A percentile compares a stretch with the other conserved stretches of the same genome.
Conservation (phyloP, 2,797 vertebrate genomes). For the Tragelaphus oryx region DNA sequence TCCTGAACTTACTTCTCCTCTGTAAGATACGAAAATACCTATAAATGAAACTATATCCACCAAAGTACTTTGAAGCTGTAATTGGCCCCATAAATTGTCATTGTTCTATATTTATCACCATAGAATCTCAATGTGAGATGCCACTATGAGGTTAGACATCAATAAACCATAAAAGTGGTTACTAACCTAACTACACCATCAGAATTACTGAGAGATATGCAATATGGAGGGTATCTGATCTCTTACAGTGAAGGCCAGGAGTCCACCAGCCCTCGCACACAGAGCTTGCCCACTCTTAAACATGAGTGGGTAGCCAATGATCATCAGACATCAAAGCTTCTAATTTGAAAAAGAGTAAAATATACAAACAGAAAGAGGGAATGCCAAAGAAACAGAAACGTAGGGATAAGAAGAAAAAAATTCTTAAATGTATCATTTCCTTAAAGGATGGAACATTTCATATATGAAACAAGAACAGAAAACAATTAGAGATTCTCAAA, state of each 20-base stretch:
- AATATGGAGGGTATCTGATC: neutral
- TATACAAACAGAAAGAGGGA: neutral
- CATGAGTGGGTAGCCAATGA: neutral
- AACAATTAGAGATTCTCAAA: neutral
- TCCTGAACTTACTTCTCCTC: neutral
- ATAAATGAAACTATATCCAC: neutral
- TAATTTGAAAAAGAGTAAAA: constrained; percentile 39
- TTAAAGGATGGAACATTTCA: constrained; percentile 5
- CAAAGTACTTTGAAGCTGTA: constrained; percentile 6
- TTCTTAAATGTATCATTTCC: neutral
- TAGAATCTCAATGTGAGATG: neutral
- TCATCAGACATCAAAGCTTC: neutral
- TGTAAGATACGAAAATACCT: neutral
- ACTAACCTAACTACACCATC: neutral
- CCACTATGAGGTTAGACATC: constrained; percentile 14
- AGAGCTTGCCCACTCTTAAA: neutral
- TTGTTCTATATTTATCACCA: neutral
- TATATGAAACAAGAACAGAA: neutral
- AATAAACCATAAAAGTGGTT: neutral
- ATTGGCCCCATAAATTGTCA: neutral
- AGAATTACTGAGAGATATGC: neutral
- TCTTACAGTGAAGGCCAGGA: neutral
- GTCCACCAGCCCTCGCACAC: neutral
- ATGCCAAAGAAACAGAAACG: neutral
- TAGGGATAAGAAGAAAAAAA: neutral